phyloP scores from a whole-genome alignment of 2,113 vertebrate species.

The Panthera uncia region DNA sequence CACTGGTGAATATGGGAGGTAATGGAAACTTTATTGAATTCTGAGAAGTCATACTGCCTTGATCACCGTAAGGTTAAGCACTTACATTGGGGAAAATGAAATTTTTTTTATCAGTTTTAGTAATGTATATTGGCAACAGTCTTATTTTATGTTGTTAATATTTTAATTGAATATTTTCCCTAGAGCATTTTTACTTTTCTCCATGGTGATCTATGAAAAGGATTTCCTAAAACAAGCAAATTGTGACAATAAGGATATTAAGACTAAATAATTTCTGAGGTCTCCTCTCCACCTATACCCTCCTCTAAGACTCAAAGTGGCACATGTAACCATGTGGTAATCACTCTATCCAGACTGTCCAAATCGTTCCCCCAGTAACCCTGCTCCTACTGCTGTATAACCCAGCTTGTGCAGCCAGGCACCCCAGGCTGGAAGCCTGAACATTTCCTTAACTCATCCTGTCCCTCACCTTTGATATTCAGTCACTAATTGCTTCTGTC shows the following conservation, averaged over 20 bases:
- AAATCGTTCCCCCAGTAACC: not conserved
- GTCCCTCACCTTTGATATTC: not conserved
- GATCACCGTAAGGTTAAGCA: not conserved
- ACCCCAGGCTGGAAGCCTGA: not conserved
- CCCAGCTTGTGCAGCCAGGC: not conserved
- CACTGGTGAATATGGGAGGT: slow-evolving; percentile 91
- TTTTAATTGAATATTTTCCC: not conserved
- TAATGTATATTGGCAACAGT: not conserved
- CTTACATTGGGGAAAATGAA: not conserved
- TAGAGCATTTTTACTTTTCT: not conserved
- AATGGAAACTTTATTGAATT: slow-evolving; percentile 48
- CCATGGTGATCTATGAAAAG: not conserved
- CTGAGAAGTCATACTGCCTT: not conserved
- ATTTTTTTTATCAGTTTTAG: not conserved
- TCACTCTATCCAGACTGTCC: not conserved
- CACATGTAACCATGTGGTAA: not conserved
- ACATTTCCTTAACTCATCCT: not conserved
- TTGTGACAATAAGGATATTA: not conserved
- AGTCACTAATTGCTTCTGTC: not conserved
- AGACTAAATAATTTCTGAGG: not conserved
- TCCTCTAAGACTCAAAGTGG: not conserved
- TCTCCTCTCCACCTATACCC: not conserved
- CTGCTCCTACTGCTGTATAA: not conserved
- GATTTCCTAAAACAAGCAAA: not conserved
- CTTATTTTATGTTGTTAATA: not conserved